Evolutionary conservation across 2,797 vertebrate species (phyloP), one percentile per base, ranked within the genome.

Genomic region (Telmatherina bonti): DNA sequence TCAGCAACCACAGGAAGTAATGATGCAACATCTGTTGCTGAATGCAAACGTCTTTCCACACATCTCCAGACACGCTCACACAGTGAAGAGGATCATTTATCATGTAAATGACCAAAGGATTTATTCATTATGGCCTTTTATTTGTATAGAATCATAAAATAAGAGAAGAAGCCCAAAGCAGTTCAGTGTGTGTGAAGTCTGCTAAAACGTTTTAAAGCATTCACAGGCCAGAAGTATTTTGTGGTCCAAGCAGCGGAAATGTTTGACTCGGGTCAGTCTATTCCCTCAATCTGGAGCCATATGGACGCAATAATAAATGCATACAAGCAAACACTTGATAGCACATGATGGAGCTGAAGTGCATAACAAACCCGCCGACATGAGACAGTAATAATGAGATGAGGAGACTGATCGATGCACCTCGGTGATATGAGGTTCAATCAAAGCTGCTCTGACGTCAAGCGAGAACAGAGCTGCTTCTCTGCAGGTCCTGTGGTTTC

Each of bases 401-500:
- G 75, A 86, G 70, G 74, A 70, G 82, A 79, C 72, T 55, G 84
- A 83, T 79, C 51, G 55, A 69, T 80, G 66, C 41, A 11, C 51
- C 72, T 72, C 22, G 81, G 67, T 67, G 83, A 76, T 81, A 58
- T 59, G 74, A 76, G 74, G 74, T 72, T 75, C 74, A 63, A 52
- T 8, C 52, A 78, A 69, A 18, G 78, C 79, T 49, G 10, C 79
- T 84, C 69, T 87, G 86, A 89, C 83, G 81, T 87, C 82, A 89
- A 85, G 27, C 41, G 67, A 69, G 74, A 80, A 49, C 62, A 2
- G 76, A 69, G 84, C 85, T 27, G 65, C 47, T 58, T 41, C 76
- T 74, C 67, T 38, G 54, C 88, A 81, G 81, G 79, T 84, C 67
- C 65, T 88, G 90, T 69, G 88, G 88, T 90, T 88, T 80, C 27